These are phyloP conservation scores for Engystomops pustulosus DNA, from an alignment of 2,113 vertebrate species.

Conservation along the genomic window DNA sequence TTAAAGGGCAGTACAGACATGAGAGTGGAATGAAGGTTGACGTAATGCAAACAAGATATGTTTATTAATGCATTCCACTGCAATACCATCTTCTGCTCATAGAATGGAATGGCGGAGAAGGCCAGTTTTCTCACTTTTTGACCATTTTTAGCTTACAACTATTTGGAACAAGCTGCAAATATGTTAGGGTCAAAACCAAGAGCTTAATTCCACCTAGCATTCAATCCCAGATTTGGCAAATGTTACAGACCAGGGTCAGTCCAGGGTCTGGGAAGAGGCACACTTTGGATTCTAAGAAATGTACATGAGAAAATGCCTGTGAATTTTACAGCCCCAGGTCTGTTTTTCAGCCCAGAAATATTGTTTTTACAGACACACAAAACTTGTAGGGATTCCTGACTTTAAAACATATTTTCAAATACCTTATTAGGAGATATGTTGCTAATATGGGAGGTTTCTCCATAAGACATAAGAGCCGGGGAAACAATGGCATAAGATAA, in stretches of 20 bases:
- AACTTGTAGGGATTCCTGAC: neutral
- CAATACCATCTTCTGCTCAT: constrained; percentile 48
- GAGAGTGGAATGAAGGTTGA: constrained; percentile 53
- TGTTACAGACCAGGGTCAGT: constrained; percentile 44
- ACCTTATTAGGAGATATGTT: neutral
- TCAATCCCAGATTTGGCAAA: constrained; percentile 47
- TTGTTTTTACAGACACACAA: neutral
- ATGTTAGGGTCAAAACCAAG: constrained; percentile 55
- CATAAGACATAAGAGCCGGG: no score
- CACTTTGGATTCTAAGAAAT: constrained; percentile 38
- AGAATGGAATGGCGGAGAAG: constrained; percentile 40
- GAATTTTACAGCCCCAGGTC: constrained; percentile 34
- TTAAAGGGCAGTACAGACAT: constrained; percentile 39
- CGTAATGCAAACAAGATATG: constrained; percentile 53
- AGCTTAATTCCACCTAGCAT: constrained; percentile 42
- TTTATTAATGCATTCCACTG: constrained; percentile 58
- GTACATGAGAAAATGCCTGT: constrained; percentile 44
- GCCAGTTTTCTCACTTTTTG: constrained; percentile 35
- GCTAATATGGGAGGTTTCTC: neutral
- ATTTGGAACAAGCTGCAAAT: constrained; percentile 46
- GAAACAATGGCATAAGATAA: no score
- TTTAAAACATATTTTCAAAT: neutral
- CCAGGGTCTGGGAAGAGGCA: constrained; percentile 56
- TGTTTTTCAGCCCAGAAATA: constrained; percentile 19
- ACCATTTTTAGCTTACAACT: constrained; percentile 50